phyloP scores from a whole-genome alignment of 2,113 vertebrate genomes.

The Hemicordylus capensis region DNA sequence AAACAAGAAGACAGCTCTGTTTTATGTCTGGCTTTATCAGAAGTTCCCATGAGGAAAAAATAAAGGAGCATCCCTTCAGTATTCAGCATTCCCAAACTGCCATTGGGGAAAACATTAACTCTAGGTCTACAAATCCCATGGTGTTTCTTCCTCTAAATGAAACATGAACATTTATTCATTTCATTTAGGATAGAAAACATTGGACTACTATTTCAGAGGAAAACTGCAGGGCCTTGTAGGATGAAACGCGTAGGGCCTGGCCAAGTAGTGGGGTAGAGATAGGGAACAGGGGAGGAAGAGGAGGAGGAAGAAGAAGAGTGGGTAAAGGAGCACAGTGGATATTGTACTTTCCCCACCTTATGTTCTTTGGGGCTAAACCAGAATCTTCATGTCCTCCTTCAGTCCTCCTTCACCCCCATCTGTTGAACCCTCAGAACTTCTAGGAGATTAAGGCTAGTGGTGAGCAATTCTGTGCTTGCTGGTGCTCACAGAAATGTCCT shows the following conservation, averaged over 20 bases:
- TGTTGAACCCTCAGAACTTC: too few relatives aligned
- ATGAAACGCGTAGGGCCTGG: neutral
- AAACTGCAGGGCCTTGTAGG: neutral
- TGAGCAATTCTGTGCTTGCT: neutral
- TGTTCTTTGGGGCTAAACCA: too few relatives aligned
- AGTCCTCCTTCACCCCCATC: too few relatives aligned
- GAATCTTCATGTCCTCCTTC: too few relatives aligned
- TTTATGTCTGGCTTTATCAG: neutral
- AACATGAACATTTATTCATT: neutral
- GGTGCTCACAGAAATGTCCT: neutral
- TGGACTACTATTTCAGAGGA: neutral
- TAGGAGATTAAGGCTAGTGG: neutral
- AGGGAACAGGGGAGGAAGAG: neutral
- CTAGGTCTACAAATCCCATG: conserved; percentile 16
- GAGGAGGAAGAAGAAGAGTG: neutral
- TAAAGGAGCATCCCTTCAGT: neutral
- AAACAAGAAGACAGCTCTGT: conserved; percentile 16
- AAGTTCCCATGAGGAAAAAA: neutral
- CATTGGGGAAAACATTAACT: neutral
- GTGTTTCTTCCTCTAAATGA: neutral
- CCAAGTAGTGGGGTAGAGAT: neutral
- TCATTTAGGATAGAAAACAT: neutral
- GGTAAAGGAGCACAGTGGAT: too few relatives aligned
- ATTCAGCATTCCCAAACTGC: conserved; percentile 8
- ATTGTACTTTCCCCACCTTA: too few relatives aligned